A percentile compares a stretch with the other conserved stretches of the same genome.
These are phyloP conservation scores for Brachionus asplanchnoidis DNA, from an alignment of 1,140 invertebrate genomes.

Conservation along the genomic window DNA sequence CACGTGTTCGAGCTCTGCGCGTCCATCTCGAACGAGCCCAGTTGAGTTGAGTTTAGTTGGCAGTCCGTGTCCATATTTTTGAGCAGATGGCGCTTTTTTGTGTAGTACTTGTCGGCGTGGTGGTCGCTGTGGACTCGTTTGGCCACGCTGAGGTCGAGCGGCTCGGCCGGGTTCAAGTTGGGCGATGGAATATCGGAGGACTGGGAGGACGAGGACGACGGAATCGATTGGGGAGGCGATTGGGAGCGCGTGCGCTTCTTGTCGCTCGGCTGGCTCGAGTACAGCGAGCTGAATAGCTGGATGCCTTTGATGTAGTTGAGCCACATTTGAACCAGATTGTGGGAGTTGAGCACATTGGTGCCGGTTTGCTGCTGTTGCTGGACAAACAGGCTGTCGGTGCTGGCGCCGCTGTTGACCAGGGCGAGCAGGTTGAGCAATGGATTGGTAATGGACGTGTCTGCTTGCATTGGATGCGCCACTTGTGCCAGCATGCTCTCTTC, in stretches of 20 bases:
- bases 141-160: not conserved
- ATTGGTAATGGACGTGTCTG: not conserved
- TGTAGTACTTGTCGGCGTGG: not conserved
- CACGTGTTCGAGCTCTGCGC: not conserved
- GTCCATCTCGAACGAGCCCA: not conserved
- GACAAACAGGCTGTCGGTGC: not conserved
- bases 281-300: not conserved
- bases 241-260: not conserved
- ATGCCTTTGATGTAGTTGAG: not conserved
- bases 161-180: not conserved
- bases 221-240: not conserved
- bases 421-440: not conserved
- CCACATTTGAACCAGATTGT: slow-evolving; percentile 12
- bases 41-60: not conserved
- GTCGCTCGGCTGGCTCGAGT: not conserved
- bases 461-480: not conserved
- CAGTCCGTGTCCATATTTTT: not conserved
- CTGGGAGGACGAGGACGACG: not conserved
- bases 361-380: not conserved
- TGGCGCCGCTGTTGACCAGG: not conserved
- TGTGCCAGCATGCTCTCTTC: not conserved
- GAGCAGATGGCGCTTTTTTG: not conserved
- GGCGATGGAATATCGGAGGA: not conserved
- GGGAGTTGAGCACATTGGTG: not conserved
- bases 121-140: not conserved